Percentiles rank a stretch among this genome's conserved stretches.
phyloP scores from a whole-genome alignment of 2,888 invertebrate genomes.

The Aplocera efformata region DNA sequence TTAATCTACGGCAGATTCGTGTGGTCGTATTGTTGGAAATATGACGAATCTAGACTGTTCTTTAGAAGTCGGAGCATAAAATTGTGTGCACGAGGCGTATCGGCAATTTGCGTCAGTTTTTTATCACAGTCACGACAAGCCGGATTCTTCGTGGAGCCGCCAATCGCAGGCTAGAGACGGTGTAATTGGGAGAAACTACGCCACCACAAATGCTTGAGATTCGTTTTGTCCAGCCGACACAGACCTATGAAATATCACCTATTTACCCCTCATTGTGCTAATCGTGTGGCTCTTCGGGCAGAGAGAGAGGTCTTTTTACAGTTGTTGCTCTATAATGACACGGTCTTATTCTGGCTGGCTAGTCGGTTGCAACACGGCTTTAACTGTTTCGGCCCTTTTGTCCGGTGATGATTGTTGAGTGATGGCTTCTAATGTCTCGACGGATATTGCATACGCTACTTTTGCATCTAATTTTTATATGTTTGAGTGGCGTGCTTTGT shows the following conservation, averaged over 20 bases:
- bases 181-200: constrained; percentile 78
- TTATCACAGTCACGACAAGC: constrained; percentile 77
- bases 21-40: constrained; percentile 54
- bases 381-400: constrained; percentile 73
- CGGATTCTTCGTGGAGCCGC: constrained; percentile 70
- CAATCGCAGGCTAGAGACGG: constrained; percentile 72
- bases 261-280: constrained; percentile 29
- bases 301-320: constrained; percentile 44
- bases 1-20: constrained; percentile 45
- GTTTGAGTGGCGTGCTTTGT: constrained; percentile 10
- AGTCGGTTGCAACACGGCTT: constrained; percentile 50
- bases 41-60: constrained; percentile 75
- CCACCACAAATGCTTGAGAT: constrained; percentile 73
- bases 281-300: constrained; percentile 31
- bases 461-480: constrained; percentile 49
- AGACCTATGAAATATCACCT: constrained; percentile 51
- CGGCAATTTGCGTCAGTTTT: constrained; percentile 79
- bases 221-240: constrained; percentile 49
- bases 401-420: constrained; percentile 61
- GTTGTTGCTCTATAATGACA: constrained; percentile 62
- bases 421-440: constrained; percentile 54
- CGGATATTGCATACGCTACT: constrained; percentile 44
- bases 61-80: constrained; percentile 70
- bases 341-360: constrained; percentile 43
- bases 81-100: constrained; percentile 79